Evolutionary conservation across 2,113 vertebrate species (phyloP).

Genomic region (Orycteropus afer): DNA sequence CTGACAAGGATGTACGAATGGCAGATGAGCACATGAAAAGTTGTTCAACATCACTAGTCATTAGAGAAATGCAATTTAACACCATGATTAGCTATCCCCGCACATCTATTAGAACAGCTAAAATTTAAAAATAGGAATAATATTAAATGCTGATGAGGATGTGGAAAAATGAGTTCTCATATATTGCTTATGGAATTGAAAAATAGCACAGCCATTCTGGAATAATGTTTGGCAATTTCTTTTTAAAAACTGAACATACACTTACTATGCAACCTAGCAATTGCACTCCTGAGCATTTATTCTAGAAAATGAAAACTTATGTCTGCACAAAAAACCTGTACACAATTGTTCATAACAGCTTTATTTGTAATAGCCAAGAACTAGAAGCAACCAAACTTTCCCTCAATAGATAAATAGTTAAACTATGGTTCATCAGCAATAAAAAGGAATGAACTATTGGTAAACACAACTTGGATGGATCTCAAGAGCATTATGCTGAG

Average conservation of each 20-base stretch:
- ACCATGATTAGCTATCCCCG: neutral
- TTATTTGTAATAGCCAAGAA: too few species aligned
- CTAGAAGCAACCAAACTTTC: neutral
- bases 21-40: neutral
- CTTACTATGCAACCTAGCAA: too few species aligned
- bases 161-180: neutral
- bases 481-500: slow-evolving; percentile 16
- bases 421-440: neutral
- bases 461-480: neutral
- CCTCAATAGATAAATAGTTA: neutral
- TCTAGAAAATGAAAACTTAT: neutral
- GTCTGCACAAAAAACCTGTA: too few species aligned
- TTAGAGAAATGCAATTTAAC: slow-evolving; percentile 19
- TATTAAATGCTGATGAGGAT: neutral
- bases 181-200: neutral
- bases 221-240: neutral
- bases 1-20: neutral
- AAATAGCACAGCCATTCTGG: neutral
- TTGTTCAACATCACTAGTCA: too few species aligned
- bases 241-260: neutral
- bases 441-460: neutral
- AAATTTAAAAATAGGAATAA: neutral
- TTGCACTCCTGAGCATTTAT: neutral
- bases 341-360: too few species aligned
- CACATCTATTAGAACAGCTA: neutral